Conservation (phyloP, 1,140 invertebrate genomes). For the Monomorium pharaonis region DNA sequence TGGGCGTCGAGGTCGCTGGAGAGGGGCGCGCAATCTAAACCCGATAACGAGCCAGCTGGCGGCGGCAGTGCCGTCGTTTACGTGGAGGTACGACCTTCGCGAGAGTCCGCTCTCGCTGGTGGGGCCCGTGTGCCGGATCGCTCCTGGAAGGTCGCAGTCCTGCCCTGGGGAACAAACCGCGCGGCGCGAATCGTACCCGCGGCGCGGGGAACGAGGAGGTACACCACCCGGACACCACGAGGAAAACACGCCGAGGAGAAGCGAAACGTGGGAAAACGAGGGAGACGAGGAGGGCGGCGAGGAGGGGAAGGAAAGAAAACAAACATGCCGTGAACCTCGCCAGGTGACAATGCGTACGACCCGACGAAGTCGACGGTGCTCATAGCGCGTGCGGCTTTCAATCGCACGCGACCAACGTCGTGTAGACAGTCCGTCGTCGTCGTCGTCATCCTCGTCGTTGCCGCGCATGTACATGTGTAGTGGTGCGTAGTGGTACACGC, state of each 20-base stretch:
- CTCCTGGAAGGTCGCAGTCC: neutral
- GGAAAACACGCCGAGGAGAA: neutral
- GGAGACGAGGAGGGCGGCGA: neutral
- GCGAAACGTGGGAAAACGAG: neutral
- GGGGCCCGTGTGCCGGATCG: conserved; percentile 2
- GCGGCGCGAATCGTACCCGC: neutral
- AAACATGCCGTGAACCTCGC: conserved; percentile 69
- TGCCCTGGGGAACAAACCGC: neutral
- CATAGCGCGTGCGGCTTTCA: conserved; percentile 48
- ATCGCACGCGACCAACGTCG: conserved; percentile 52
- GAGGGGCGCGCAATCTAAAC: conserved; percentile 73
- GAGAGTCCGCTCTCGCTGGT: conserved; percentile 44
- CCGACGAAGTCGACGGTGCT: conserved; percentile 50
- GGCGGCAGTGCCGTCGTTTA: conserved; percentile 72
- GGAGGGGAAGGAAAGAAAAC: conserved; percentile 40
- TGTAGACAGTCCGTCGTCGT: conserved; percentile 39
- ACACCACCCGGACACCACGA: neutral
- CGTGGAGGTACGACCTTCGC: conserved; percentile 63
- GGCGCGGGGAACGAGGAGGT: neutral
- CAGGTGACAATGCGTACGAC: conserved; percentile 62
- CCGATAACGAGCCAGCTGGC: conserved; percentile 75
- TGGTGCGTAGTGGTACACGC: conserved; percentile 1
- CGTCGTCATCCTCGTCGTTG: conserved; percentile 6
- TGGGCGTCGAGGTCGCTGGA: conserved; percentile 45
- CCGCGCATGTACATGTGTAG: conserved; percentile 20